These are phyloP conservation scores for Biston stratarius DNA, from an alignment of 2,888 invertebrate species.

Conservation along the genomic window DNA sequence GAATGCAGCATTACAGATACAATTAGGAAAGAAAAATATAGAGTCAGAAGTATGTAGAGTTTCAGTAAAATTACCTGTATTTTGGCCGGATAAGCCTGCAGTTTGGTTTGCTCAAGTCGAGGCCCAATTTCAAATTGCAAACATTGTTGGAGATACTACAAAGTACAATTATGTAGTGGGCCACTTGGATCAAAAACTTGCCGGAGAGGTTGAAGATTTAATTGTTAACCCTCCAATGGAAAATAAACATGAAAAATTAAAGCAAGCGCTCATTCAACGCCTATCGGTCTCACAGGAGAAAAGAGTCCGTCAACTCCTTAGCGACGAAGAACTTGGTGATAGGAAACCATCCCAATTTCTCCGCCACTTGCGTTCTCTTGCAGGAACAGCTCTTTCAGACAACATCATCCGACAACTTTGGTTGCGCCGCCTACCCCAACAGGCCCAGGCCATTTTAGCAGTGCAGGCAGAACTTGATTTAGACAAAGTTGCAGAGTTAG, in stretches of 20 bases:
- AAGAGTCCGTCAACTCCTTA: background rate
- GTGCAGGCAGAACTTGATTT: background rate
- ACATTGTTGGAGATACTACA: background rate
- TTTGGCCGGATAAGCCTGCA: background rate
- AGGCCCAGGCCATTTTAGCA: background rate
- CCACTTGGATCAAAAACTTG: too few species aligned
- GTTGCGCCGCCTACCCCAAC: background rate
- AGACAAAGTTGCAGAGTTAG: background rate
- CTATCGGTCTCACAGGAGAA: background rate
- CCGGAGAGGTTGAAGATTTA: too few species aligned
- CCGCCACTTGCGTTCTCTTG: background rate
- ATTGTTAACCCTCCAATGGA: background rate
- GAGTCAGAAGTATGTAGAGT: background rate
- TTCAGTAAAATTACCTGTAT: slow-evolving; percentile 10
- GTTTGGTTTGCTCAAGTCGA: background rate
- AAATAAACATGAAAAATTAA: background rate
- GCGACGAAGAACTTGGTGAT: background rate
- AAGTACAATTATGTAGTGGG: too few species aligned
- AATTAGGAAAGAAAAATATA: background rate
- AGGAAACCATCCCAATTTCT: slow-evolving; percentile 2
- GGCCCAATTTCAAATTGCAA: background rate
- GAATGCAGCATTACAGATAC: background rate
- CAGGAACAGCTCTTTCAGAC: background rate
- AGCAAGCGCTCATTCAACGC: background rate
- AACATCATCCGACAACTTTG: background rate